phyloP scores from a whole-genome alignment of 2,113 vertebrate genomes.

The Hoplias malabaricus region DNA sequence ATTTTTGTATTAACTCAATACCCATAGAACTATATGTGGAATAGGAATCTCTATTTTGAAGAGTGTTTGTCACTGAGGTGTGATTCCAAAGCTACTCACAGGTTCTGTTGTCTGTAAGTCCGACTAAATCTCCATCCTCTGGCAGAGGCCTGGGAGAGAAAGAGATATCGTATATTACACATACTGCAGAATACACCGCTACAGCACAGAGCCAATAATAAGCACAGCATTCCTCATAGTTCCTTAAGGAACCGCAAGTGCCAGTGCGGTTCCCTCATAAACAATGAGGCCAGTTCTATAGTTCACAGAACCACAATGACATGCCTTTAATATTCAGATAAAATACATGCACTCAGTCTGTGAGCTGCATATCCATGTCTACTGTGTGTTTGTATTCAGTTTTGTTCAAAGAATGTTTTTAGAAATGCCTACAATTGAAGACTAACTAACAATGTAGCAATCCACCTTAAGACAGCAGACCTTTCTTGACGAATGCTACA shows the following conservation, averaged over 20 bases:
- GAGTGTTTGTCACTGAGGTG: neutral
- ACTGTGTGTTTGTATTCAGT: neutral
- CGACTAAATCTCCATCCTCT: conserved; percentile 71
- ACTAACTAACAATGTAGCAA: neutral
- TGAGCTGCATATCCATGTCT: neutral
- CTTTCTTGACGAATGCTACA: neutral
- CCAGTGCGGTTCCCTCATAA: neutral
- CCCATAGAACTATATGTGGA: too few species aligned
- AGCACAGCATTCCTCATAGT: neutral
- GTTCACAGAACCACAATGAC: neutral
- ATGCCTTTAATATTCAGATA: neutral
- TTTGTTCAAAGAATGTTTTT: neutral
- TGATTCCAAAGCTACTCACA: conserved; percentile 67
- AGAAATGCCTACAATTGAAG: neutral
- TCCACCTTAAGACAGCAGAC: neutral
- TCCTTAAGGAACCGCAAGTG: neutral
- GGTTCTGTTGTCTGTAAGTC: conserved; percentile 65
- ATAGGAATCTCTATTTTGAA: neutral
- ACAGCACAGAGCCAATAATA: neutral
- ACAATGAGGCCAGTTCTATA: neutral
- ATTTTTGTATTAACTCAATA: too few species aligned
- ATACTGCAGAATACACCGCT: neutral
- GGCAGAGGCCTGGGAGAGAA: conserved; percentile 72
- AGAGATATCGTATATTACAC: too few species aligned
- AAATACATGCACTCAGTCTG: neutral